Base-by-base conservation (phyloP, 2,797 vertebrate genomes). In the Acipenser ruthenus region DNA sequence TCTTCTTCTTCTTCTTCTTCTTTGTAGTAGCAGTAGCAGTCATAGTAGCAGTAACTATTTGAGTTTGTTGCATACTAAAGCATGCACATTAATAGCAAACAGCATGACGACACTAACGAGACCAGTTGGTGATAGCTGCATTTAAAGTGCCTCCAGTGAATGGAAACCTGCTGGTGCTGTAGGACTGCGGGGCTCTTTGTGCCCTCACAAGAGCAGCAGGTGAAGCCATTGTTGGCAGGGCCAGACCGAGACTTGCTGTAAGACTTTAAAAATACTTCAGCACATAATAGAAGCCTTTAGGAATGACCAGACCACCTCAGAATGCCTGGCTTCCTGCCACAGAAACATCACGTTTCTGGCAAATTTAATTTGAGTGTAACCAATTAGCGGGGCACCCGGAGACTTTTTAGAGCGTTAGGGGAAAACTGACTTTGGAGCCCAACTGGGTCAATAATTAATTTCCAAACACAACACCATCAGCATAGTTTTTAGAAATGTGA, bases 281-380 rank as follows among this genome's bases (percentile, higher is more conserved):
- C 55, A 13, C 55, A 58, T 11, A 58, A 58, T 58, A 6, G 10
- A 15, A 58, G 55, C 12, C 10, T 7, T n/a, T 7, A 13, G 12
- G 55, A 7, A n/a, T 7, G 55, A n/a, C 11, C 10, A n/a, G 55
- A 58, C 55, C 7, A 10, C 18, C 6, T 10, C 47, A 12, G 18
- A 47, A 55, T 64, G 59, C 23, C 60, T 37, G 8, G 47, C 13
- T 66, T 62, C 50, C 50, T 66, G 68, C 60, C 51, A 58, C 10
- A 37, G 37, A 61, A 65, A 15, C 10, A 6, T n/a, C 11, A 10
- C 10, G 49, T 13, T 65, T 49, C 48, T 68, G 62, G 13, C 55
- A 50, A 15, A 37, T 11, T 65, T 18, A 10, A 11, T 10, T 18
- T 62, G 10, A 48, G 11, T 8, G 11, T 12, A 10, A 18, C 18